Evolutionary conservation across 2,113 vertebrate species (phyloP), one percentile per base, ranked within the genome.

Genomic region (Butastur rufipennis): DNA sequence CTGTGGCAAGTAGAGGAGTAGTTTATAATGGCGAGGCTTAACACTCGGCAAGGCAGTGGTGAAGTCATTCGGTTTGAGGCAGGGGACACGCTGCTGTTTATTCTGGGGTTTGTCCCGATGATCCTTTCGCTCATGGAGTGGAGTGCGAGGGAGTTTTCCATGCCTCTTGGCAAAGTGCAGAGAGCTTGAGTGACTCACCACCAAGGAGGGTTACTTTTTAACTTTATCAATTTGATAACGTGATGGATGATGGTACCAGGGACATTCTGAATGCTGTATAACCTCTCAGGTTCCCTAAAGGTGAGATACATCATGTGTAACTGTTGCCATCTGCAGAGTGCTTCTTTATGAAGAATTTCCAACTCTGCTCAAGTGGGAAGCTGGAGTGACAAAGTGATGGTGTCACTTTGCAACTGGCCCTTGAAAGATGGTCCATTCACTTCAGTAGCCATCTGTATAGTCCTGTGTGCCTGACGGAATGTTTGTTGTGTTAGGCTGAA

Each of bases 361-460:
- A 67, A 55, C 66, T 93, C 74, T 66, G 74, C 63, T 73, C 40
- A 89, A 90, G 90, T 93, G 93, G 87, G 87, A 95, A 77, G 67
- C 81, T 88, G 89, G 81, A 91, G 90, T 96, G 95, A 97, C 93
- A 96, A 96, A 97, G 84, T 81, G 95, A 80, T 82, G 63, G 89
- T 96, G 97, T 97, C 97, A 96, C 81, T 97, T 63, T 56, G 59
- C 94, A 94, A 96, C 96, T 95, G 97, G 94, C 87, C 89, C 81
- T 94, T 96, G 95, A 97, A 97, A 90, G 87, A 95, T 93, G 50
- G 87, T 93, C 93, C 62, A 0, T 91, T 93, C 87, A 29, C 67
- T 95, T 84, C 9, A 20, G 81, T 90, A 88, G 32, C 94, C 95
- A 97, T 96, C 94, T 97, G 95, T 83, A 42, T 77, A 80, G 84